Evolutionary conservation across 2,113 vertebrate genomes (phyloP).

Genomic region (Pedetes capensis): DNA sequence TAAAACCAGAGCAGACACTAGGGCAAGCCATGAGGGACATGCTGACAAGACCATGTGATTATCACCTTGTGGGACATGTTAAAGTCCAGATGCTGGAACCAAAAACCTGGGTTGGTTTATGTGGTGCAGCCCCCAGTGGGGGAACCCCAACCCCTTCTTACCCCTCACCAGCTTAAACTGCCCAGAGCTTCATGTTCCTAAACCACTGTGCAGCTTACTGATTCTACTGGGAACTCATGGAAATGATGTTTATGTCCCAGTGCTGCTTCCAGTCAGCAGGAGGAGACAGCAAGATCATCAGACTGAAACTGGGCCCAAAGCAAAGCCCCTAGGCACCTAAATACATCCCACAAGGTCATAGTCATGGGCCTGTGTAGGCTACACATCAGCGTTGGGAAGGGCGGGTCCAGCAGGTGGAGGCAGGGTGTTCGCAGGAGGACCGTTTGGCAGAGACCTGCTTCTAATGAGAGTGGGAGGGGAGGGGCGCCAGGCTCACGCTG

Average conservation of each 20-base stretch:
- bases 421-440: not conserved
- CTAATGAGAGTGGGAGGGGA: conserved; percentile 13
- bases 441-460: not conserved
- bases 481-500: not conserved
- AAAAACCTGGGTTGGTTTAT: no score
- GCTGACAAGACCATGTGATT: accelerated
- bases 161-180: no score
- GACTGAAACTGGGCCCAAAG: not conserved
- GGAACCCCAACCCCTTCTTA: no score
- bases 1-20: not conserved
- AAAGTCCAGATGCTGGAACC: not conserved
- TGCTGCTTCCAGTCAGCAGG: not conserved
- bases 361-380: not conserved
- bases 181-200: no score
- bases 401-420: not conserved
- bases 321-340: not conserved
- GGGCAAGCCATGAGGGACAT: not conserved
- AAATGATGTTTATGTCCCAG: not conserved
- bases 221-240: not conserved
- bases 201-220: not conserved
- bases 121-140: no score
- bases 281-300: not conserved
- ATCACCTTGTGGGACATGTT: not conserved
- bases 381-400: no score
- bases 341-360: not conserved